phyloP scores from a whole-genome alignment of 2,113 vertebrate genomes.

The Varanus komodoensis region DNA sequence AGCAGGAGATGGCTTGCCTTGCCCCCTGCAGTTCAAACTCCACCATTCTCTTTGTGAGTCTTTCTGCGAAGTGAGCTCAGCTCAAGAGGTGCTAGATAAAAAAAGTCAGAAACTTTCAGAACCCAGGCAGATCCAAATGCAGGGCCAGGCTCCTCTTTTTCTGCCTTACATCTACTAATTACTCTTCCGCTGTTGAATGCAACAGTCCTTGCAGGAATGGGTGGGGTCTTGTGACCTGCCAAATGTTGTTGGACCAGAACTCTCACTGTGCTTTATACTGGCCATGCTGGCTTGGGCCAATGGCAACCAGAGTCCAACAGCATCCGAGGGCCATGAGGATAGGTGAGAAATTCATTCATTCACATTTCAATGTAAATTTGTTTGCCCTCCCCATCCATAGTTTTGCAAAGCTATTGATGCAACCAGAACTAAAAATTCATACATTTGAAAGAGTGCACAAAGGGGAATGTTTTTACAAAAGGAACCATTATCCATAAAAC shows the following conservation, averaged over 20 bases:
- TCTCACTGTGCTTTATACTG: background rate
- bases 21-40: background rate
- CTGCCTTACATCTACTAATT: background rate
- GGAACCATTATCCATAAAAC: no score
- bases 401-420: no score
- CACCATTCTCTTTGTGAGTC: background rate
- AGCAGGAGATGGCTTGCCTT: background rate
- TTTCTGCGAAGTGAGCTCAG: background rate
- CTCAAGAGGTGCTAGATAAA: accelerated
- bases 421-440: no score
- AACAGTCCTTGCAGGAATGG: no score
- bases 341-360: background rate
- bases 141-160: background rate
- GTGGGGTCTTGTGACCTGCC: no score
- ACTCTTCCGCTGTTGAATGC: background rate
- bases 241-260: background rate
- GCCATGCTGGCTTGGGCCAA: background rate
- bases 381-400: no score
- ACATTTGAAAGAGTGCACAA: no score
- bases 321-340: no score
- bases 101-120: background rate
- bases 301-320: background rate
- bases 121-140: background rate
- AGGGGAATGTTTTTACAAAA: no score
- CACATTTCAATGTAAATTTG: background rate